Evolutionary conservation across 2,113 vertebrate species (phyloP).

Genomic region (Elephantulus edwardii): DNA sequence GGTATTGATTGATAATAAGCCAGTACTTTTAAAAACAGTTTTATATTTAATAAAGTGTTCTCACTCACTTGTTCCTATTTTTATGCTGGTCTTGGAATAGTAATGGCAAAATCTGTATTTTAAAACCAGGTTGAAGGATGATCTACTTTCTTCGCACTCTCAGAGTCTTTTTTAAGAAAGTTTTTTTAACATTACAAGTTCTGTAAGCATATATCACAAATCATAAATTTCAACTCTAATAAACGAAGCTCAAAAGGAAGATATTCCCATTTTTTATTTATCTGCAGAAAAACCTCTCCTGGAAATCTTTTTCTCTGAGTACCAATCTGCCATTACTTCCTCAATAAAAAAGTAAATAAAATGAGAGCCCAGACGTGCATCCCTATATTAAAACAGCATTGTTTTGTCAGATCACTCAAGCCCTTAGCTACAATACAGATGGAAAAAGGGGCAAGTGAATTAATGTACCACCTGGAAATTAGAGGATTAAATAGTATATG

Average conservation of each 20-base stretch:
- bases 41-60: constrained; percentile 41
- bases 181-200: neutral
- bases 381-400: neutral
- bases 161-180: constrained; percentile 9
- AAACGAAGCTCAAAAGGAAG: neutral
- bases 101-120: constrained; percentile 46
- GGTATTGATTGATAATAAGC: constrained; percentile 1
- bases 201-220: neutral
- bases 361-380: neutral
- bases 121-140: constrained; percentile 59
- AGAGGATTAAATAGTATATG: neutral
- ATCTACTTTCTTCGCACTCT: constrained; percentile 60
- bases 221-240: neutral
- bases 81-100: constrained; percentile 62
- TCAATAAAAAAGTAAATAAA: neutral
- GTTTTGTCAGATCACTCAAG: neutral
- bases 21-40: neutral
- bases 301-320: neutral
- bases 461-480: neutral
- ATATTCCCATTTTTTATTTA: neutral
- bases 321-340: neutral
- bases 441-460: neutral
- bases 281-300: neutral
- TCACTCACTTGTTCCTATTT: constrained; percentile 60
- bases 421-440: neutral